Evolutionary conservation across 1,140 invertebrate genomes (phyloP).

Genomic region (Danaus plexippus): DNA sequence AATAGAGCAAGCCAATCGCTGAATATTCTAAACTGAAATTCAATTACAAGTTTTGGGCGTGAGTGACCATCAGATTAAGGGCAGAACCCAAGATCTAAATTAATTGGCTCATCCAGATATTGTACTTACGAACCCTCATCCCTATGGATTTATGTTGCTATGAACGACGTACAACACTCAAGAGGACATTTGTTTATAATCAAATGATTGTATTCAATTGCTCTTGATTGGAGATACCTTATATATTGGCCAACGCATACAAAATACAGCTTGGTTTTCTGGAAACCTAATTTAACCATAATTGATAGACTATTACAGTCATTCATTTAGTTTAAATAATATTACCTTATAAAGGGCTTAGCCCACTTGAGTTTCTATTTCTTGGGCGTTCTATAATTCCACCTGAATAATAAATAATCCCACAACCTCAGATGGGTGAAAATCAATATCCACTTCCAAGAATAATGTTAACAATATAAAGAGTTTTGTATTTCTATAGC

Average conservation of each 20-base stretch:
- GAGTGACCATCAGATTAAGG: slow-evolving; percentile 70
- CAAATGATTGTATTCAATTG: too few relatives aligned
- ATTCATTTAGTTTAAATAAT: slow-evolving; percentile 1
- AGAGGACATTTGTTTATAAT: slow-evolving; percentile 28
- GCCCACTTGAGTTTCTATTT: slow-evolving; percentile 3
- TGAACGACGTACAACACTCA: slow-evolving; percentile 26
- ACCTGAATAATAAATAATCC: slow-evolving; percentile 13
- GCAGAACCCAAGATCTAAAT: slow-evolving; percentile 58
- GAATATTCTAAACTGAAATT: slow-evolving; percentile 63
- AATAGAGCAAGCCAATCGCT: slow-evolving; percentile 39
- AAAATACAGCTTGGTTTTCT: too few relatives aligned
- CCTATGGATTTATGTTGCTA: slow-evolving; percentile 57
- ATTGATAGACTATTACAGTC: too few relatives aligned
- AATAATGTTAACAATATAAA: too few relatives aligned
- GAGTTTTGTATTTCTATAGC: too few relatives aligned
- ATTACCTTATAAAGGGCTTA: not conserved
- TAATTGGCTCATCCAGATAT: slow-evolving; percentile 69
- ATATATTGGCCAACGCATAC: too few relatives aligned
- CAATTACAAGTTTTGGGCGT: slow-evolving; percentile 68
- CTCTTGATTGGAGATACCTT: too few relatives aligned
- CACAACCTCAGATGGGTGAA: slow-evolving; percentile 3
- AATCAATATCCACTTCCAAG: slow-evolving; percentile 5
- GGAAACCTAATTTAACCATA: too few relatives aligned
- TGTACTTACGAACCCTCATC: slow-evolving; percentile 59
- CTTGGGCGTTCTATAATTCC: slow-evolving; percentile 8